These are phyloP conservation scores for Palaemon carinicauda DNA, from an alignment of 1,140 invertebrate species.

Conservation along the genomic window DNA sequence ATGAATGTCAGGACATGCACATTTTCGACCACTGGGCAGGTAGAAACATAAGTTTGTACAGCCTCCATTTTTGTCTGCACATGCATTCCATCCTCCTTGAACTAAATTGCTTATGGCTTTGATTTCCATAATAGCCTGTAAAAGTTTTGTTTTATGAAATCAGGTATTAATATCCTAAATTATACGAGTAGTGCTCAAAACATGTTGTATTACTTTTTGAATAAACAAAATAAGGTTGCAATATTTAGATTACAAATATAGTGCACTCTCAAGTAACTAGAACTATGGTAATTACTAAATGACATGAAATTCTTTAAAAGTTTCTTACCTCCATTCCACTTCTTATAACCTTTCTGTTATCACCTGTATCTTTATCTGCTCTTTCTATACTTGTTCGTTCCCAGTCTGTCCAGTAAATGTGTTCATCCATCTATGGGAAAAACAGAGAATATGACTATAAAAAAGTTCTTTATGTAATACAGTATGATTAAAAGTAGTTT, in stretches of 20 bases:
- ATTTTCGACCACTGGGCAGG: slow-evolving; percentile 77
- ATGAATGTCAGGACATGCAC: slow-evolving; percentile 78
- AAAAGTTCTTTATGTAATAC: not conserved
- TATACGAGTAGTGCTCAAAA: no score
- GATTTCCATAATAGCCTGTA: slow-evolving; percentile 85
- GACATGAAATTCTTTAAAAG: slow-evolving; percentile 62
- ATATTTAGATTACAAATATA: no score
- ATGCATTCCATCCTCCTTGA: slow-evolving; percentile 69
- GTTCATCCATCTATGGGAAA: slow-evolving; percentile 72
- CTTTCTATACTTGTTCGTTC: slow-evolving; percentile 84
- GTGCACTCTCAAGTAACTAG: no score
- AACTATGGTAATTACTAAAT: slow-evolving; percentile 66
- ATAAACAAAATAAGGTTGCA: no score
- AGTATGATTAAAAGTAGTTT: not conserved
- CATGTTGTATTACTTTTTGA: no score
- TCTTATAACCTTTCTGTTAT: slow-evolving; percentile 63
- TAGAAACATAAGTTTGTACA: slow-evolving; percentile 88
- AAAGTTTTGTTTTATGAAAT: not conserved
- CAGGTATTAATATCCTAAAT: no score
- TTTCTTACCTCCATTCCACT: slow-evolving; percentile 46
- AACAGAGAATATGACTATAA: no score
- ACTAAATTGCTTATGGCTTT: slow-evolving; percentile 74
- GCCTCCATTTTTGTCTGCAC: slow-evolving; percentile 78
- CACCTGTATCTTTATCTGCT: slow-evolving; percentile 77
- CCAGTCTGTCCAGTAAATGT: slow-evolving; percentile 93